Evolutionary conservation across 2,797 vertebrate genomes (phyloP).

Genomic region (Nannoperca australis): DNA sequence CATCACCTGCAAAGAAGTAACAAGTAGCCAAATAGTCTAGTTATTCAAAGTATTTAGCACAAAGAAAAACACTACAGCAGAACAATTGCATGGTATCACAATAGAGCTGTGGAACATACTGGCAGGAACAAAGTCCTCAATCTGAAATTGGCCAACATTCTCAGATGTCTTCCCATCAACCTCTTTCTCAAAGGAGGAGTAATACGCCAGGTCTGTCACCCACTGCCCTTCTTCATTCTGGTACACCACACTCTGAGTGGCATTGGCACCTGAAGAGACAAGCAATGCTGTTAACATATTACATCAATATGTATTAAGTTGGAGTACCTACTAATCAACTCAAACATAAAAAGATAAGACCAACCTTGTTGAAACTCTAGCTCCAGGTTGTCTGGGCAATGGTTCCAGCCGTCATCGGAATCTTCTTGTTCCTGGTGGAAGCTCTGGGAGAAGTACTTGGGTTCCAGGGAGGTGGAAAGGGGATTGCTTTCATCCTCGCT

Average conservation of each 20-base stretch:
- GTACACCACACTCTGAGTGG: constrained; percentile 88
- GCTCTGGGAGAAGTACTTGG: constrained; percentile 87
- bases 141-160: constrained; percentile 61
- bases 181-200: constrained; percentile 92
- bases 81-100: not conserved
- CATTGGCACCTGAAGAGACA: constrained; percentile 65
- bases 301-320: not conserved
- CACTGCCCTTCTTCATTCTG: constrained; percentile 97
- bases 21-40: not conserved
- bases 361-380: constrained; percentile 81
- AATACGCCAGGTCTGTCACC: constrained; percentile 98
- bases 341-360: not conserved
- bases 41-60: not conserved
- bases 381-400: constrained; percentile 70
- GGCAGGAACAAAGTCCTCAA: constrained; percentile 90
- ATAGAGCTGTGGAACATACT: constrained; percentile 82
- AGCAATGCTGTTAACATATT: constrained; percentile 1
- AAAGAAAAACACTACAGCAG: not conserved
- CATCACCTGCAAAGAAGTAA: constrained; percentile 84
- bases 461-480: constrained; percentile 79
- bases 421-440: constrained; percentile 75
- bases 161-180: constrained; percentile 69
- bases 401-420: constrained; percentile 78
- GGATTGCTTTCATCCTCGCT: constrained; percentile 65
- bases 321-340: not conserved